phyloP scores from a whole-genome alignment of 1,140 invertebrate species.

The Myzus persicae region DNA sequence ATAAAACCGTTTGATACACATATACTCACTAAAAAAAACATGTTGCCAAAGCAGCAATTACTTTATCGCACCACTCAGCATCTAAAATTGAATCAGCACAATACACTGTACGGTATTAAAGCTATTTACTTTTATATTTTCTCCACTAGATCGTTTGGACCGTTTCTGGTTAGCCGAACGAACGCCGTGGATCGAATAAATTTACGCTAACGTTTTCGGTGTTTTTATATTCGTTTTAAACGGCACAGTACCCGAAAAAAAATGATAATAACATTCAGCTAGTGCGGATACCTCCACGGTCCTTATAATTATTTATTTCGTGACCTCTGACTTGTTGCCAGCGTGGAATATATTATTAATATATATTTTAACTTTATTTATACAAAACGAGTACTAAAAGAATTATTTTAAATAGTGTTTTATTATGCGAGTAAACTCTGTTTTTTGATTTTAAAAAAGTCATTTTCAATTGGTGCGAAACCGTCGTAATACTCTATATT shows the following conservation, averaged over 20 bases:
- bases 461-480: neutral
- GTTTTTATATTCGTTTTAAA: neutral
- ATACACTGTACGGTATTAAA: neutral
- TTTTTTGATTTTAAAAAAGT: neutral
- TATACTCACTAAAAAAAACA: too few species aligned
- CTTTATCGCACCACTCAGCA: neutral
- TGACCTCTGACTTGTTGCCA: neutral
- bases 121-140: conserved; percentile 12
- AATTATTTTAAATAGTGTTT: neutral
- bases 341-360: neutral
- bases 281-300: too few species aligned
- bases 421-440: neutral
- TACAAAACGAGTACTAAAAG: neutral
- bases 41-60: neutral
- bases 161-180: neutral
- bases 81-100: neutral
- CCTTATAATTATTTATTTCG: neutral
- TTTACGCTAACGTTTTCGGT: neutral
- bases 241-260: neutral
- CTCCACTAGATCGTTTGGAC: neutral
- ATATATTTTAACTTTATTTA: neutral
- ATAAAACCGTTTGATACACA: neutral
- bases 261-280: neutral
- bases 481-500: neutral
- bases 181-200: neutral